Evolutionary conservation across 1,140 invertebrate genomes (phyloP).

Genomic region (Hyposmocoma kahamanoa): DNA sequence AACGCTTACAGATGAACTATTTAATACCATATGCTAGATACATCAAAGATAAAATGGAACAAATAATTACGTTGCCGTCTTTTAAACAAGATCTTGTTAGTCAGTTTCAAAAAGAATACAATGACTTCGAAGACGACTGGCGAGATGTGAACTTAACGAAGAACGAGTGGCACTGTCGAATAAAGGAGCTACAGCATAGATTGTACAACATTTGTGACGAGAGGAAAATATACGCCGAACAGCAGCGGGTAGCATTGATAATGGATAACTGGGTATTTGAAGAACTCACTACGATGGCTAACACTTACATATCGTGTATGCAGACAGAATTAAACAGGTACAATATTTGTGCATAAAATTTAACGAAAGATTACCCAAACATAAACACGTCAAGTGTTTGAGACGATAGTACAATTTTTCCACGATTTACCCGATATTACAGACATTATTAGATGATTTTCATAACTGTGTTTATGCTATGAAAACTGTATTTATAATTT

Average conservation of each 20-base stretch:
- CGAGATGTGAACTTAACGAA: constrained; percentile 64
- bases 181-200: constrained; percentile 49
- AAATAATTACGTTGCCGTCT: constrained; percentile 72
- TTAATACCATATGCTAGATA: constrained; percentile 72
- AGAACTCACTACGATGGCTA: constrained; percentile 68
- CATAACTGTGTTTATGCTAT: no score
- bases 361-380: no score
- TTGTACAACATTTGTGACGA: constrained; percentile 72
- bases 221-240: constrained; percentile 67
- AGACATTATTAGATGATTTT: no score
- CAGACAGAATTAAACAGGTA: constrained; percentile 76
- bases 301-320: constrained; percentile 72
- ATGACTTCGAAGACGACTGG: constrained; percentile 73
- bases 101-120: constrained; percentile 74
- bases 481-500: no score
- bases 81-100: constrained; percentile 71
- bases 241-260: constrained; percentile 65
- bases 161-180: constrained; percentile 65
- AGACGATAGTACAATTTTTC: no score
- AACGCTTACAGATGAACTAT: constrained; percentile 65
- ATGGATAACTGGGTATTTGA: constrained; percentile 69
- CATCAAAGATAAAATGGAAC: constrained; percentile 66
- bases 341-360: no score
- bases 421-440: no score
- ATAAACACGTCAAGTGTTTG: no score